Conservation (phyloP, 1,140 invertebrate genomes). For the Ectropis grisescens region DNA sequence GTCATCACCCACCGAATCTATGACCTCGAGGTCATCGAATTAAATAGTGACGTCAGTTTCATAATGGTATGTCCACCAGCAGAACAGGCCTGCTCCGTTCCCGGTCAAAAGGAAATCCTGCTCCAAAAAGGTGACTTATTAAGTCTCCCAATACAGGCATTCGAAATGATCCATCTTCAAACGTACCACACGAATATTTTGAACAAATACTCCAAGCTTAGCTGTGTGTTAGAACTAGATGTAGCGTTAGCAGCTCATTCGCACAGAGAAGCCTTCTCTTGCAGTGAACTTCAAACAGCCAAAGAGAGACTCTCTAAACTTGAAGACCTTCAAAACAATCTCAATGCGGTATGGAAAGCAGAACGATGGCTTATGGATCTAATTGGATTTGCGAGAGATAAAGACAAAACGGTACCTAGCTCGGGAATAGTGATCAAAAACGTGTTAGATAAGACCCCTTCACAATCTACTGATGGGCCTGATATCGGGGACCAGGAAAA, state of each 20-base stretch:
- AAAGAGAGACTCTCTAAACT: constrained; percentile 87
- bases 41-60: constrained; percentile 89
- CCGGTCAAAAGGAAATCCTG: constrained; percentile 86
- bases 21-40: constrained; percentile 92
- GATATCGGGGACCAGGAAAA: constrained; percentile 24
- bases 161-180: constrained; percentile 94
- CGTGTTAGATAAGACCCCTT: constrained; percentile 59
- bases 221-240: constrained; percentile 93
- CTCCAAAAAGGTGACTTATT: constrained; percentile 85
- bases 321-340: constrained; percentile 84
- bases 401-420: constrained; percentile 64
- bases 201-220: constrained; percentile 89
- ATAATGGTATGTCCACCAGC: constrained; percentile 90
- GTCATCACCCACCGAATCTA: constrained; percentile 84
- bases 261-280: constrained; percentile 94
- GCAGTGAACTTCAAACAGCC: constrained; percentile 85
- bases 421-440: constrained; percentile 61
- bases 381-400: constrained; percentile 91
- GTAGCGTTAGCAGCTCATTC: constrained; percentile 91
- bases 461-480: constrained; percentile 22
- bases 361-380: constrained; percentile 96
- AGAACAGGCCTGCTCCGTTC: constrained; percentile 91
- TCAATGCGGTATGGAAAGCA: constrained; percentile 91
- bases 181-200: constrained; percentile 93
- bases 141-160: constrained; percentile 85